These are phyloP conservation scores for Periparus ater DNA, from an alignment of 2,797 vertebrate genomes.

Conservation along the genomic window DNA sequence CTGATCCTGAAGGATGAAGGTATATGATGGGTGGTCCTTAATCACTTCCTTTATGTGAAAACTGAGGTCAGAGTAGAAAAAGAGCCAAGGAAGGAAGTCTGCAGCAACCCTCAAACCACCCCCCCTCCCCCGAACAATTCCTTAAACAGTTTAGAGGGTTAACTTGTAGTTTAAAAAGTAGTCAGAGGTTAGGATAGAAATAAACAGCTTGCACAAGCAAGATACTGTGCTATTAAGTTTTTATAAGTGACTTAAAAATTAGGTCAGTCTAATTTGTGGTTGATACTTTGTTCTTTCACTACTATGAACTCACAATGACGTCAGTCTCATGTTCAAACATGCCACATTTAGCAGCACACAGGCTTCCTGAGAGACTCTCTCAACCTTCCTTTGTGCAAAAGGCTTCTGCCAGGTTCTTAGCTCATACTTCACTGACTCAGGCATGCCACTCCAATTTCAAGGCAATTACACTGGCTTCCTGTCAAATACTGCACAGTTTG, in stretches of 20 bases:
- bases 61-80: slow-evolving; percentile 36
- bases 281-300: slow-evolving; percentile 59
- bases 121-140: neutral
- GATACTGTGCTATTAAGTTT: slow-evolving; percentile 24
- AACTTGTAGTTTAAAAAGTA: neutral
- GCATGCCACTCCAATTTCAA: slow-evolving; percentile 55
- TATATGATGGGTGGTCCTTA: slow-evolving; percentile 42
- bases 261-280: slow-evolving; percentile 67
- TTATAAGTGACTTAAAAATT: slow-evolving; percentile 59
- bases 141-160: neutral
- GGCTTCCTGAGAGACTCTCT: slow-evolving; percentile 63
- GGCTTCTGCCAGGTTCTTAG: slow-evolving; percentile 57
- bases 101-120: slow-evolving; percentile 8
- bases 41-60: slow-evolving; percentile 48
- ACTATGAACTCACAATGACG: slow-evolving; percentile 65
- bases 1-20: slow-evolving; percentile 42
- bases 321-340: slow-evolving; percentile 67
- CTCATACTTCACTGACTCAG: slow-evolving; percentile 59
- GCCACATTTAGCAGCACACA: slow-evolving; percentile 18
- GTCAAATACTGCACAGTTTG: slow-evolving; percentile 17
- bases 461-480: slow-evolving; percentile 44
- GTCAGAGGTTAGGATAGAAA: neutral
- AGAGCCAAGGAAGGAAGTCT: slow-evolving; percentile 53
- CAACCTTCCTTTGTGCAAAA: slow-evolving; percentile 62
- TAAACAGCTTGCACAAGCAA: slow-evolving; percentile 60